Base-by-base conservation (phyloP, 2,888 invertebrate genomes). In the Lypha dubia region DNA sequence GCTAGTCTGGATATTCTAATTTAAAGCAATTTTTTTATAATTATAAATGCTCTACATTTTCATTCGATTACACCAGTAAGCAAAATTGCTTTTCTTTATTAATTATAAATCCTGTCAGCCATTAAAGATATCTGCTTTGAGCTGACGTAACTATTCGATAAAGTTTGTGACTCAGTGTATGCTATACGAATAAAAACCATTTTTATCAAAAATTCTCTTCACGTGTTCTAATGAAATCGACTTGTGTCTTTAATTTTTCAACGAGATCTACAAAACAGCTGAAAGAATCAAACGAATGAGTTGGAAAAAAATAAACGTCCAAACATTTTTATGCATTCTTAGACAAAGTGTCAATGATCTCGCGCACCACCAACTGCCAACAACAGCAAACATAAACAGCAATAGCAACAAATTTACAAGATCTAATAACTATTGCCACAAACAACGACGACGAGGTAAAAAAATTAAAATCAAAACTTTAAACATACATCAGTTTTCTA, bases 311-410 rank as follows among this genome's bases (percentile, higher is more conserved):
- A 35, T 62, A 83, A 68, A 44, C 74, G 24, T 28, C 49, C 15
- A 83, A 83, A 74, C 56, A 83, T 75, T 79, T 90, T 90, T 90
- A 88, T 89, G 89, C 89, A 89, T 88, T 90, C 89, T 88, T 88
- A 89, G 88, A 88, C 87, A 85, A 89, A 89, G 89, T 89, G 89
- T 89, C 89, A 89, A 89, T 89, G 89, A 89, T 89, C 89, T 79
- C 44, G 65, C 41, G 87, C 88, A 87, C 88, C 79, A 84, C 88
- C 79, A 82, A 88, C 56, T 35, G 41, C 35, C 75, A 51, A 53
- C 62, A 68, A 60, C 56, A 76, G 38, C 63, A 82, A 35, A 63
- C 46, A 58, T 41, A 80, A 73, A 71, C 56, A 76, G 44, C 76
- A 73, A 71, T 46, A 76, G 44, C 76, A 68, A 76, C 65, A 82